A percentile compares a stretch with the other conserved stretches of the same genome.
phyloP scores from a whole-genome alignment of 2,888 invertebrate species.

The Cataglyphis altisquamis region DNA sequence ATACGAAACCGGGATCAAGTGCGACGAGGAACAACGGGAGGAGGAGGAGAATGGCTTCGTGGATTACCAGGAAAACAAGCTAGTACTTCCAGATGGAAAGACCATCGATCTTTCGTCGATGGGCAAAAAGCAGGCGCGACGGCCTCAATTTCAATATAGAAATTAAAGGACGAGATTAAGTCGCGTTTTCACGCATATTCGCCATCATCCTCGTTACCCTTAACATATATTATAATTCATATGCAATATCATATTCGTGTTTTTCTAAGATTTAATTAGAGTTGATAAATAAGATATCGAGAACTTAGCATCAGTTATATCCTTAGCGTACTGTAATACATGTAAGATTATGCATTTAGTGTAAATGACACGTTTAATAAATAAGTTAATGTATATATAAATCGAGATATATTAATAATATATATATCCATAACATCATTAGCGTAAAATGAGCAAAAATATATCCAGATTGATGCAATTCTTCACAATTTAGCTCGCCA shows the following conservation, averaged over 20 bases:
- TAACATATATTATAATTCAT: conserved; percentile 3
- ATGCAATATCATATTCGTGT: neutral
- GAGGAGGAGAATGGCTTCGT: conserved; percentile 89
- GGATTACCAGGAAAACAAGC: conserved; percentile 92
- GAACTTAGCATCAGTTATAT: conserved; percentile 1
- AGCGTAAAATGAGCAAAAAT: conserved; percentile 13
- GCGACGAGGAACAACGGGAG: conserved; percentile 85
- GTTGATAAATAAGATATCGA: conserved; percentile 31
- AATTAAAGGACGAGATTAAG: conserved; percentile 81
- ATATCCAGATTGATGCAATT: neutral
- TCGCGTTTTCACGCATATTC: neutral
- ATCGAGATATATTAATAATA: neutral
- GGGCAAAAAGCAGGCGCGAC: conserved; percentile 90
- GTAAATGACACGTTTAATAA: conserved; percentile 43
- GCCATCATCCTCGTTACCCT: conserved; percentile 25
- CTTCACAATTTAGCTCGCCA: neutral
- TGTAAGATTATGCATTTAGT: conserved; percentile 35
- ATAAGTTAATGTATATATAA: conserved; percentile 36
- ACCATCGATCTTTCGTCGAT: conserved; percentile 90
- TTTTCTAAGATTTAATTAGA: conserved; percentile 27
- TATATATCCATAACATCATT: neutral
- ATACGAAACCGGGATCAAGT: conserved; percentile 92
- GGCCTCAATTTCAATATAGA: conserved; percentile 88
- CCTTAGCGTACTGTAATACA: conserved; percentile 7
- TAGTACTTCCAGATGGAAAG: conserved; percentile 91